Evolutionary conservation across 2,797 vertebrate genomes (phyloP), one percentile per base, ranked within the genome.

Genomic region (Coregonus ussuriensis): DNA sequence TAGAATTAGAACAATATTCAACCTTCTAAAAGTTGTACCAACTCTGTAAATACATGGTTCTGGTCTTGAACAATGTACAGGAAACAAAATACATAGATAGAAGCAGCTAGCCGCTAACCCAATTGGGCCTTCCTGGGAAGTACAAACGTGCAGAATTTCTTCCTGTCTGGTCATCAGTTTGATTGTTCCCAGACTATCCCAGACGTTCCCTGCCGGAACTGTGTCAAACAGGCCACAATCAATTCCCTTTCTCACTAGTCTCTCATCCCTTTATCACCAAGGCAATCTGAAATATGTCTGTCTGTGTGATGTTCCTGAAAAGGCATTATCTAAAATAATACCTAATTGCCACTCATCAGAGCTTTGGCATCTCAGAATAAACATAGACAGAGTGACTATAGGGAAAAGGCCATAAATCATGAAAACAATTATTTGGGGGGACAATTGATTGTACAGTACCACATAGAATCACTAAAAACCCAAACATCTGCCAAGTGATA

Each of bases 121-220:
- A 78, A 81, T 80, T 75, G 84, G 84, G 74, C 79, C 82, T 88
- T 89, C 83, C 86, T 85, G 88, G 85, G 88, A 92, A 93, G 89
- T 88, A 89, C 91, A 91, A 90, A 92, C 87, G 83, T 90, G 89
- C 89, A 87, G 86, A 85, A 90, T 35, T 77, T 75, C 84, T 88
- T 91, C 81, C 86, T 67, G 88, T 88, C 81, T 31, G 83, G 82
- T 94, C 93, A 93, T 93, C 91, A 92, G 77, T 92, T 90, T 87
- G 84, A 90, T 88, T 69, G 89, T 85, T 91, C 83, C 88, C 84
- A 87, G 86, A 82, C 85, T 83, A 83, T 89, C 87, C 73, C 84
- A 87, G 85, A 86, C 81, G 33, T 87, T 84, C 83, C 72, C 85
- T 80, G 80, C 82, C 73, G 71, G 82, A 85, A 86, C 77, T 37